Base-by-base conservation (phyloP, 2,797 vertebrate species). In the Chlorospingus flavigularis region DNA sequence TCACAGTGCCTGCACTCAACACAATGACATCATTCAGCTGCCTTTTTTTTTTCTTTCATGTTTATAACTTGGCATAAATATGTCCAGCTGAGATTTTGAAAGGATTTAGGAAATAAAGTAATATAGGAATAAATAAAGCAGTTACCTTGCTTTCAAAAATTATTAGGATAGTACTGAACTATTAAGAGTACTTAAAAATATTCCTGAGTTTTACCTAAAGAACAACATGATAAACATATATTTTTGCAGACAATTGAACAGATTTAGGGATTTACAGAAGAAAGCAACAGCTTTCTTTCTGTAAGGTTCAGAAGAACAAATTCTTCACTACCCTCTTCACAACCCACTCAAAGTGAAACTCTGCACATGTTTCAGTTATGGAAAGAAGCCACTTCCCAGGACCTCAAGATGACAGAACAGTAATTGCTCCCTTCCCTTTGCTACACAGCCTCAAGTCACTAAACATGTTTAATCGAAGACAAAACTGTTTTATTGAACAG, bases 291-390 rank as follows among this genome's bases (percentile, higher is more conserved):
- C 11, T 43, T 86, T 81, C 15, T 82, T 54, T 19, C 43, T 47
- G 17, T 28, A 17, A 4, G 40, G 58, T 45, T 77, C 63, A 76
- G 60, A 92, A 78, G 42, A 86, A 60, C 25, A 76, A 39, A 21
- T 62, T 80, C 58, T 80, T 87, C 82, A 91, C 47, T 39, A 54
- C 26, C 35, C 71, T 80, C 62, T 82, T 82, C 79, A 91, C 57
- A 51, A 54, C 16, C 31, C 82, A 94, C 82, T 96, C 91, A 96
- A 78, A 96, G 58, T 39, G 84, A 96, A 97, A 96, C 94, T 80
- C 13, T 35, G 54, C 62, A 83, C 37, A 88, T 74, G 62, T 62
- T 92, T 80, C 82, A 91, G 62, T 68, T 91, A 79, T 51, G 90
- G 88, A 88, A 95, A 94, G 79, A 96, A 92, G 78, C 76, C 74